Conservation (phyloP, 37 sponge, comb jelly and placozoan genomes). For the Amphimedon queenslandica region DNA sequence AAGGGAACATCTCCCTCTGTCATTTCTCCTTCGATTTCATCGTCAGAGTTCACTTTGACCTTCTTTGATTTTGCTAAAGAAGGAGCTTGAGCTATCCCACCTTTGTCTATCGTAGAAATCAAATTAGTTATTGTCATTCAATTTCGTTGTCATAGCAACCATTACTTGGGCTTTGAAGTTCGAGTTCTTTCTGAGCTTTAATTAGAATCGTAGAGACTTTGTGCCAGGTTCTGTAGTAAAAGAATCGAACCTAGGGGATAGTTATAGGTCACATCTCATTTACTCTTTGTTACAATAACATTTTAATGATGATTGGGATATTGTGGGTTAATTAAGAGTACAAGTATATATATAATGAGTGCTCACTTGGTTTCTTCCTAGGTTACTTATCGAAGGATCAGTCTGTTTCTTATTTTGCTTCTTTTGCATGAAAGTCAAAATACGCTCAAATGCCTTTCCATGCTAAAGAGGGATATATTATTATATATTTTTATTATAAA, state of each 20-base stretch:
- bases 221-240: constrained; percentile 46
- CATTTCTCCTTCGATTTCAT: not conserved
- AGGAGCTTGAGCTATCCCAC: no score
- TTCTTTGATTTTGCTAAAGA: no score
- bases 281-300: not conserved
- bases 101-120: no score
- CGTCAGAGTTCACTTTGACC: no score
- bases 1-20: not conserved
- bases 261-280: not conserved
- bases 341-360: not conserved
- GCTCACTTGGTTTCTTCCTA: constrained; percentile 32
- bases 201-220: constrained; percentile 22
- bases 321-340: not conserved
- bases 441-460: constrained; percentile 34
- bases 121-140: no score
- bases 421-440: constrained; percentile 36
- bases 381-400: constrained; percentile 31
- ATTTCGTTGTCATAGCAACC: no score
- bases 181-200: not conserved
- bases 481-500: not conserved
- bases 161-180: no score
- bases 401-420: constrained; percentile 33
- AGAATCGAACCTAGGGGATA: constrained; percentile 30
- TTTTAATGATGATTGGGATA: not conserved
- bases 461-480: constrained; percentile 4